Conservation (phyloP, 2,888 invertebrate genomes). For the Chrysolina oricalcia region DNA sequence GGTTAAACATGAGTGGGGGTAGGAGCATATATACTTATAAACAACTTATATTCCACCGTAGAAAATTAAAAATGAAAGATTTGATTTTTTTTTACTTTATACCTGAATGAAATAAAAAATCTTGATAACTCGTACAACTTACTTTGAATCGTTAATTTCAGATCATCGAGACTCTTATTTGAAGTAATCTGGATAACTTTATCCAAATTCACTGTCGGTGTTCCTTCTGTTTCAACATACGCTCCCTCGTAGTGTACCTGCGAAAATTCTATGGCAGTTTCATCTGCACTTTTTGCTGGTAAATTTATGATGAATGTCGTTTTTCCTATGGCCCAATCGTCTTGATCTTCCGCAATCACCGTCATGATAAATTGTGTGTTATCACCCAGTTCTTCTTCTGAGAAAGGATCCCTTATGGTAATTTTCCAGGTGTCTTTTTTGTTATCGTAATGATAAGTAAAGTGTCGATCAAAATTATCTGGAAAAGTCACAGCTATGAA, state of each 20-base stretch:
- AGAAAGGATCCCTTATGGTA: slow-evolving; percentile 26
- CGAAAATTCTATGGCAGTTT: slow-evolving; percentile 20
- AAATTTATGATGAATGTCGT: slow-evolving; percentile 48
- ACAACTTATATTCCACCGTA: too few species aligned
- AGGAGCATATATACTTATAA: too few species aligned
- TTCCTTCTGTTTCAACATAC: slow-evolving; percentile 28
- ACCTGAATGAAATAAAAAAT: not conserved
- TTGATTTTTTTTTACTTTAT: too few species aligned
- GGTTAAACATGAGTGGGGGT: too few species aligned
- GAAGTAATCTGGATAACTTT: slow-evolving; percentile 29
- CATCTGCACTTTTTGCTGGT: slow-evolving; percentile 20
- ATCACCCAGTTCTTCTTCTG: slow-evolving; percentile 34
- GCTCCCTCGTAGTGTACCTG: slow-evolving; percentile 35
- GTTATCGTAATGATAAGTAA: not conserved
- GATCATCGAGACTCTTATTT: not conserved
- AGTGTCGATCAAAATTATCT: slow-evolving; percentile 30
- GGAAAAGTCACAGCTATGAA: not conserved
- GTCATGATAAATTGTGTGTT: slow-evolving; percentile 49
- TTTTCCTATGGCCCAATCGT: slow-evolving; percentile 32
- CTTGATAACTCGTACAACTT: slow-evolving; percentile 1
- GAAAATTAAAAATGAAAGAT: too few species aligned
- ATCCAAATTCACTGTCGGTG: slow-evolving; percentile 18
- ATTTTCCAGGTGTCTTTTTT: slow-evolving; percentile 25
- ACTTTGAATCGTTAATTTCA: slow-evolving; percentile 26
- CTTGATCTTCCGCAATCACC: slow-evolving; percentile 43